Conservation (phyloP, 2,113 vertebrate species). For the Pantherophis guttatus region DNA sequence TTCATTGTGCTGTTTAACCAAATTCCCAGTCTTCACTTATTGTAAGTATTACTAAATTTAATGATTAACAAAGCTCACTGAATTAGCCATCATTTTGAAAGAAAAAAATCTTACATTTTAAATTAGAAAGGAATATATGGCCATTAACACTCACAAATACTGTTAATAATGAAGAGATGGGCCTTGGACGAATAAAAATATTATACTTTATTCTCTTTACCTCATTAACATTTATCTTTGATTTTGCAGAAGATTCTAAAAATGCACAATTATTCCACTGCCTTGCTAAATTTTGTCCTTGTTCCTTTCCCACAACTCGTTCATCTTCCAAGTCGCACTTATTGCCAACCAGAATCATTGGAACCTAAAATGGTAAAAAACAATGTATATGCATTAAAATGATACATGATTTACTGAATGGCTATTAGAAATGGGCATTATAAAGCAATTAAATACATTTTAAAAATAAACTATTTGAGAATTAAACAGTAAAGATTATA, state of each 20-base stretch:
- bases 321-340: conserved; percentile 98
- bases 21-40: background rate
- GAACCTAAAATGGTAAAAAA: conserved; percentile 77
- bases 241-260: conserved; percentile 97
- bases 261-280: conserved; percentile 98
- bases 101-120: background rate
- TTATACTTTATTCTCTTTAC: conserved; percentile 60
- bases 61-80: background rate
- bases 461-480: background rate
- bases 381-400: background rate
- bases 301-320: conserved; percentile 96
- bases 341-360: conserved; percentile 98
- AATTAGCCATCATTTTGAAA: background rate
- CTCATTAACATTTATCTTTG: conserved; percentile 99
- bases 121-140: background rate
- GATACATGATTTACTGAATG: background rate
- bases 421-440: background rate
- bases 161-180: background rate
- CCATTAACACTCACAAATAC: background rate
- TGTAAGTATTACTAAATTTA: background rate
- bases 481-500: background rate
- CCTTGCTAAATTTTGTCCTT: conserved; percentile 92
- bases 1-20: background rate
- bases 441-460: background rate
- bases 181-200: background rate